Base-by-base conservation (phyloP, 2,888 invertebrate genomes). In the Trachelus troglodyta region DNA sequence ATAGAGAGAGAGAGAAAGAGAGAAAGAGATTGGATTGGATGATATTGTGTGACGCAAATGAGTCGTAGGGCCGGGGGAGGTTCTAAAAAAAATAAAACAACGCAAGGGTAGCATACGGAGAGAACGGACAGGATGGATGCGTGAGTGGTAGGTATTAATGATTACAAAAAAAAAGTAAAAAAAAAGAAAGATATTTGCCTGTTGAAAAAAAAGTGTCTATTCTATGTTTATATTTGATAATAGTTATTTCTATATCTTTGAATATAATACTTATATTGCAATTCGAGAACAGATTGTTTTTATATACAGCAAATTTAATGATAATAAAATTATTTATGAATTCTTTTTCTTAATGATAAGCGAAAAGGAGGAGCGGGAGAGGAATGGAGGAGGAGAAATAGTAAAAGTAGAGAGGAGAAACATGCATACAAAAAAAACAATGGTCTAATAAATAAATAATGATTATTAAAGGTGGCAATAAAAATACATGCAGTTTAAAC, bases 151-250 rank as follows among this genome's bases (percentile, higher is more conserved):
- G 56, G 56, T 56, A 56, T 56, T 56, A 56, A 56, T 23, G 56
- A 56, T 23, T 56, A 56, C 56, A 23, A 56, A 23, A 56, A 40
- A 56, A 56, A 56, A 9, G 2, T 6, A 56, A 23, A 83, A 83
- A 82, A 85, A 84, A 85, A 85, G 78, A 87, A 85, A 86, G 84
- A 88, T 90, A 87, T 89, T 88, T 89, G 85, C 84, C 87, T 89
- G 89, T 90, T 90, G 84, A 88, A 88, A 71, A 56, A 56, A 56
- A 88, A 85, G 81, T 87, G 85, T 87, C 86, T 90, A 87, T 89
- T 89, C 87, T 88, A 88, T 86, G 87, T 88, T 89, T 89, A 87
- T 89, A 89, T 88, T 89, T 87, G 83, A 88, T 87, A 87, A 87
- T 86, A 86, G 84, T 85, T 89, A 87, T 89, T 86, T 88, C 85